phyloP scores from a whole-genome alignment of 1,140 invertebrate genomes.

The Berghia stephanieae region DNA sequence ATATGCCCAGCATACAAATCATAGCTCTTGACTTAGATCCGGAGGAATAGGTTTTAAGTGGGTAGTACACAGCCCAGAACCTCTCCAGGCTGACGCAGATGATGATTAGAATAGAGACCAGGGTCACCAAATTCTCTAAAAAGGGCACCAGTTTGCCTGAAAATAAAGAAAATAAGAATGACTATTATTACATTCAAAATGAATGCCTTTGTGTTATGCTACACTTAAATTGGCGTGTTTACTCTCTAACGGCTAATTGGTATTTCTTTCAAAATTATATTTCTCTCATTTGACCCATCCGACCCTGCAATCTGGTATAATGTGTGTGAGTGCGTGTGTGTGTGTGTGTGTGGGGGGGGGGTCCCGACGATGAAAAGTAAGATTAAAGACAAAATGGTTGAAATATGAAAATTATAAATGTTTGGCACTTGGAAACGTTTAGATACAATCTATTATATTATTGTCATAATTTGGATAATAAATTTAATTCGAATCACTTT shows the following conservation, averaged over 20 bases:
- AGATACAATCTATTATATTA: no score
- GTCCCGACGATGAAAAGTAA: no score
- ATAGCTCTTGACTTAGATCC: slow-evolving; percentile 32
- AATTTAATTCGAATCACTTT: no score
- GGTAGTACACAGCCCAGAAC: slow-evolving; percentile 94
- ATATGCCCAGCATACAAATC: slow-evolving; percentile 38
- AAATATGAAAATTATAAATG: no score
- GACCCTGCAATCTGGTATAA: no score
- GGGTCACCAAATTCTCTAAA: slow-evolving; percentile 89
- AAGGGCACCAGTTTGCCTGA: slow-evolving; percentile 81
- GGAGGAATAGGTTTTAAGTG: slow-evolving; percentile 68
- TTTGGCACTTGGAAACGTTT: no score
- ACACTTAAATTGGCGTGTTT: not conserved
- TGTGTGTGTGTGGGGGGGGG: no score
- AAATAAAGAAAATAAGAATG: slow-evolving; percentile 19
- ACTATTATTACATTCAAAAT: not conserved
- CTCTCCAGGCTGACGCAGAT: slow-evolving; percentile 86
- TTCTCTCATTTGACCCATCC: not conserved
- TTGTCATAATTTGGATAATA: no score
- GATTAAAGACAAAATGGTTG: no score
- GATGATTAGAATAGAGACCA: slow-evolving; percentile 94
- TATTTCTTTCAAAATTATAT: no score
- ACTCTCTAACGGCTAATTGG: not conserved
- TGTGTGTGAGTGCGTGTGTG: no score
- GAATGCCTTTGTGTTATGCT: not conserved